Base-by-base conservation (phyloP, 2,797 vertebrate species). In the Argya squamiceps region DNA sequence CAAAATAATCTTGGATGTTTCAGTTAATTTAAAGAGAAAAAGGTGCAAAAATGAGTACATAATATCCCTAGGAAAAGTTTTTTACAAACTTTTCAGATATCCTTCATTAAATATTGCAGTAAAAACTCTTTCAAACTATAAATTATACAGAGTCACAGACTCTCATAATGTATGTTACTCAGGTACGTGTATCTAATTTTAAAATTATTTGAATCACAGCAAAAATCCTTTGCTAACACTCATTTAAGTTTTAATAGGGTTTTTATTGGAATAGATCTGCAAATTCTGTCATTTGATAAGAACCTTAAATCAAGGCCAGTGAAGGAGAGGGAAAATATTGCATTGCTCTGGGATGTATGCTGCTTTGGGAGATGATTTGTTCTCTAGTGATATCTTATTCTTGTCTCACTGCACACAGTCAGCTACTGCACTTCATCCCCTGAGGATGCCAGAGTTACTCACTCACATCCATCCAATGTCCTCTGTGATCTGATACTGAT, bases 211-310 rank as follows among this genome's bases (percentile, higher is more conserved):
- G n/a, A 87, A 63, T 85, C 44, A 50, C 44, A 22, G 30, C 22
- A 92, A 89, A 78, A 95, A 92, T 85, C 36, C 65, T 80, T 93
- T 80, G 15, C 53, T 80, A 95, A 68, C 46, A 92, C 49, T 89
- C 26, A 95, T 87, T 80, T 92, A 85, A 71, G 53, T 9, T 92
- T 96, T 87, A 88, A 81, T 65, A 84, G 85, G 41, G 21, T 87
- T 94, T 92, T 93, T 82, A 92, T 85, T 93, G 62, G 87, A 96
- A 93, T 67, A 89, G 62, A 85, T 68, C 64, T 74, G 46, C 46
- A 88, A 85, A 70, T 89, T 71, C 60, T 46, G 24, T 85, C 68
- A 79, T 84, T 92, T 96, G 92, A 64, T 87, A 91, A 91, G 88
- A 74, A 85, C 49, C 27, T 88, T 91, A 89, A 85, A 84, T 87